These are phyloP conservation scores for Oncorhynchus nerka DNA, from an alignment of 2,113 vertebrate species.

Conservation along the genomic window DNA sequence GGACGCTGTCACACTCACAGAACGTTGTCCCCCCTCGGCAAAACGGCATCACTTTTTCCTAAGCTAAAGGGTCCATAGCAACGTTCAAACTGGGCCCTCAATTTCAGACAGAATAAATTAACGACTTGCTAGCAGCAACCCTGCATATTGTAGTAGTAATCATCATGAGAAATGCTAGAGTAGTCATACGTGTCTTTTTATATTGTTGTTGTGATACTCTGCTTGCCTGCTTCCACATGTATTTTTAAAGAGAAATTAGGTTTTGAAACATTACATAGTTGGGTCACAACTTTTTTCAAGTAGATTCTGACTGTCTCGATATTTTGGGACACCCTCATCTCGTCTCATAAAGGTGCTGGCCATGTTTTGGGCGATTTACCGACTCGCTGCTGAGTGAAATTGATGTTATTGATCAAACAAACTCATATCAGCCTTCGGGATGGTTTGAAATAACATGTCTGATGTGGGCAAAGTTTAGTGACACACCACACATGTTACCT, in stretches of 20 bases:
- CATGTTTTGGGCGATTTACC: neutral
- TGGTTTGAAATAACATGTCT: neutral
- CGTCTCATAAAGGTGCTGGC: neutral
- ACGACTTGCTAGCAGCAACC: too few relatives aligned
- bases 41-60: constrained; percentile 16
- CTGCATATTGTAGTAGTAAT: too few relatives aligned
- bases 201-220: too few relatives aligned
- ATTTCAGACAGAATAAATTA: too few relatives aligned
- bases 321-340: neutral
- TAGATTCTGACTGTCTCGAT: neutral
- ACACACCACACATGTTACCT: too few relatives aligned
- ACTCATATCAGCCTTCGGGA: too few relatives aligned
- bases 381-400: neutral
- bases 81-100: constrained; percentile 1
- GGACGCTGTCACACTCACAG: constrained; percentile 9
- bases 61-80: constrained; percentile 36
- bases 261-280: constrained; percentile 1
- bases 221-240: too few relatives aligned
- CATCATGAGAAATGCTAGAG: too few relatives aligned
- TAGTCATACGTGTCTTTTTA: too few relatives aligned
- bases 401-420: neutral
- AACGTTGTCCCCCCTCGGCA: constrained; percentile 6
- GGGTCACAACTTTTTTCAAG: neutral
- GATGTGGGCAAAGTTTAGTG: too few relatives aligned
- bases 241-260: neutral